Conservation (phyloP, 2,888 invertebrate species). For the Netelia virgata region DNA sequence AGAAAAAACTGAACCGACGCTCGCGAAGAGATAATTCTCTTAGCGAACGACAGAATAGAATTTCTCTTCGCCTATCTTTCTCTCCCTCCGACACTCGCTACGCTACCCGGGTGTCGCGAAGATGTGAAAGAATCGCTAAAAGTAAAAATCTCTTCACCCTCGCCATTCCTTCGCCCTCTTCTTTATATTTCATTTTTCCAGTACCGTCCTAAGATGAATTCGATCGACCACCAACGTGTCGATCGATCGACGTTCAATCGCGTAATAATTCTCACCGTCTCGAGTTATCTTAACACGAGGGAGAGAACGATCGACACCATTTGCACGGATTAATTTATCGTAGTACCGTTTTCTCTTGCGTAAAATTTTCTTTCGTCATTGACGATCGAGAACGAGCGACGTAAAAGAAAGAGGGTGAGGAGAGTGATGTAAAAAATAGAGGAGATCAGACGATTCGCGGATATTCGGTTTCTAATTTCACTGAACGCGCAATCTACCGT, state of each 20-base stretch:
- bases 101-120: neutral
- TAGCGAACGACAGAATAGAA: conserved; percentile 24
- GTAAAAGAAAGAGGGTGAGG: too few relatives aligned
- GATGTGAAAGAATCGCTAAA: conserved; percentile 17
- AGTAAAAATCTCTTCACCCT: neutral
- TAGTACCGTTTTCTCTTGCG: neutral
- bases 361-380: neutral
- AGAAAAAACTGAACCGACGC: neutral
- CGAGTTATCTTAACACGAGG: neutral
- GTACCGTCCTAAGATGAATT: neutral
- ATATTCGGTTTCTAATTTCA: conserved; percentile 11
- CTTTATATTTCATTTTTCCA: neutral
- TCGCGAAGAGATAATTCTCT: conserved; percentile 21
- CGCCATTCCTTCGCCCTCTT: neutral
- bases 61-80: neutral
- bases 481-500: neutral
- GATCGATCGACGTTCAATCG: neutral
- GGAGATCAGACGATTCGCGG: neutral
- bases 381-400: neutral
- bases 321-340: neutral
- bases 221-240: neutral
- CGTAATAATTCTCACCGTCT: neutral
- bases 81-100: too few relatives aligned
- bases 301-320: neutral
- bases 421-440: too few relatives aligned